Conservation (phyloP, 2,797 vertebrate genomes). For the Pelochelys cantorii region DNA sequence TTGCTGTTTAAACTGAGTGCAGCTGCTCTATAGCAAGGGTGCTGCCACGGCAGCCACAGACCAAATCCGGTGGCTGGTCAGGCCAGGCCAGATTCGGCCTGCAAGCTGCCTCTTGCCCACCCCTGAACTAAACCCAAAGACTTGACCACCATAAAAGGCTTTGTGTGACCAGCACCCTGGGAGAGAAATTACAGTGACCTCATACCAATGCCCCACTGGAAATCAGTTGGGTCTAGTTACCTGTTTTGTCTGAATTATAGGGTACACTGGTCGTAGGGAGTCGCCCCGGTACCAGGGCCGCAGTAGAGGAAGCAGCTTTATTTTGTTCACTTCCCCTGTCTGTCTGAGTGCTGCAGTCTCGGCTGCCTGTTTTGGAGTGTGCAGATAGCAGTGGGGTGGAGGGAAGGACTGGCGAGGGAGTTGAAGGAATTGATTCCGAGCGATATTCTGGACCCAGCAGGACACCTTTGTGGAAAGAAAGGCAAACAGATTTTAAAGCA, state of each 20-base stretch:
- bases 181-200: neutral
- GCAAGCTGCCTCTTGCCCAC: too few relatives aligned
- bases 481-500: neutral
- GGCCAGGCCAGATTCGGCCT: too few relatives aligned
- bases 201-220: neutral
- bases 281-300: constrained; percentile 79
- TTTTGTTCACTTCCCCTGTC: constrained; percentile 88
- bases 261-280: constrained; percentile 87
- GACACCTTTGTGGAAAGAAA: constrained; percentile 82
- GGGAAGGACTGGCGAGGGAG: constrained; percentile 92
- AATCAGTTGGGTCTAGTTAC: constrained; percentile 73
- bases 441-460: constrained; percentile 94
- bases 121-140: neutral
- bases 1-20: too few relatives aligned
- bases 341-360: constrained; percentile 97
- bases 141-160: neutral
- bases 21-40: too few relatives aligned
- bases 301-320: constrained; percentile 79
- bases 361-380: constrained; percentile 96
- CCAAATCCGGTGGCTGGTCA: too few relatives aligned
- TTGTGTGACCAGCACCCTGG: fast-evolving
- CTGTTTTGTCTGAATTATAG: constrained; percentile 90
- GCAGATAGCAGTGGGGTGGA: constrained; percentile 88
- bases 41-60: too few relatives aligned
- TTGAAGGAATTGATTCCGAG: constrained; percentile 92